Evolutionary conservation across 2,797 vertebrate species (phyloP), one percentile per base, ranked within the genome.

Genomic region (Columba guinea): DNA sequence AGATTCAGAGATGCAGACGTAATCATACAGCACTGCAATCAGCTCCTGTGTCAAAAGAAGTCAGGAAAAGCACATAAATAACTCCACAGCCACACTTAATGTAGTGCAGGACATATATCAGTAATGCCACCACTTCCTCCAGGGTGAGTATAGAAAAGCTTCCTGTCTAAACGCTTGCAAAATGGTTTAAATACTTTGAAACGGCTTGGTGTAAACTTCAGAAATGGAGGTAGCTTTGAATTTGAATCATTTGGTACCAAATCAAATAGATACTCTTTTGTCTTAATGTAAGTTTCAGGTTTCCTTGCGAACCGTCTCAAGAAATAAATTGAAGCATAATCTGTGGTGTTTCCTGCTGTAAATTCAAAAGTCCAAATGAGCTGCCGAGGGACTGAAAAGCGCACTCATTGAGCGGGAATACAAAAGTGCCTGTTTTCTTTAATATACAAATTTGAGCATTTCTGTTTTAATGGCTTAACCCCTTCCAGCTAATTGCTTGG

Each of bases 61-160:
- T 92, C 83, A 92, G 89, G 89, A 80, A 80, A 89, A 76, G 62
- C 94, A 60, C 64, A 52, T 48, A 13, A 69, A 62, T 39, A 53
- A 37, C 73, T 60, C 81, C 82, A 80, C 80, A 14, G 77, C 88
- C 81, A 27, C 79, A 46, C 48, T 28, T 88, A 63, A 49, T 85
- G 70, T 48, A 52, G 94, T 68, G 82, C 95, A 93, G 96, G 95
- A 92, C 90, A 82, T 65, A 32, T 60, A 52, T 74, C 95, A 81
- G 10, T 95, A 83, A 65, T 80, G 83, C 90, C 96, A 86, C 95
- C 75, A 46, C 97, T 89, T 93, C 95, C 89, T 89, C 24, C 92
- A 48, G 90, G 98, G 98, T 98, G 96, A 98, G 98, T 96, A 70
- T 27, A n/a, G 78, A 10, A 82, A 68, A 82, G 70, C 52, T 60